Evolutionary conservation across 2,888 invertebrate genomes (phyloP).

Genomic region (Antheraea assamensis): DNA sequence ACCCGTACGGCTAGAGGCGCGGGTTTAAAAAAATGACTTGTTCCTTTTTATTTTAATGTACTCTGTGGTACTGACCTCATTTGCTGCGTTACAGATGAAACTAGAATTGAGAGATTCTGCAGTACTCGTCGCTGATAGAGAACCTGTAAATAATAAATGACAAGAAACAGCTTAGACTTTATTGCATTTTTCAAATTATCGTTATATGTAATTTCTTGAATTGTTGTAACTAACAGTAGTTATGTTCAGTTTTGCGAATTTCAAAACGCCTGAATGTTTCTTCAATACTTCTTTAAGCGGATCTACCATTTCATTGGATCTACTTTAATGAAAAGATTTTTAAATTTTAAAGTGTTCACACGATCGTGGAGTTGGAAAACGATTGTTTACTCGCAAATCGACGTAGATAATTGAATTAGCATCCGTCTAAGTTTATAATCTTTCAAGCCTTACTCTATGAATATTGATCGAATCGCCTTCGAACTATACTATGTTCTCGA

Average conservation of each 20-base stretch:
- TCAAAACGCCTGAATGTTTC: constrained; percentile 52
- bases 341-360: background rate
- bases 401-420: constrained; percentile 20
- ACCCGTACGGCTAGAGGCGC: no score
- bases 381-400: constrained; percentile 14
- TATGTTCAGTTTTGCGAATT: constrained; percentile 51
- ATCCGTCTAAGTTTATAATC: constrained; percentile 9
- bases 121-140: constrained; percentile 92
- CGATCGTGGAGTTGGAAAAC: background rate
- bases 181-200: background rate
- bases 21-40: no score
- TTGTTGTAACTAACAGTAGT: constrained; percentile 46
- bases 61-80: constrained; percentile 82
- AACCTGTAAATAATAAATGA: constrained; percentile 72
- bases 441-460: constrained; percentile 1
- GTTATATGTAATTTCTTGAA: background rate
- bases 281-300: constrained; percentile 48
- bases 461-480: background rate
- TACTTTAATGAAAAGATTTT: background rate
- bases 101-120: constrained; percentile 93
- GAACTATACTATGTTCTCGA: background rate
- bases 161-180: background rate
- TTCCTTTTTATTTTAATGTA: background rate
- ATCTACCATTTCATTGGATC: constrained; percentile 43
- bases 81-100: constrained; percentile 92